Evolutionary conservation across 2,113 vertebrate species (phyloP).

Genomic region (Copsychus sechellarum): DNA sequence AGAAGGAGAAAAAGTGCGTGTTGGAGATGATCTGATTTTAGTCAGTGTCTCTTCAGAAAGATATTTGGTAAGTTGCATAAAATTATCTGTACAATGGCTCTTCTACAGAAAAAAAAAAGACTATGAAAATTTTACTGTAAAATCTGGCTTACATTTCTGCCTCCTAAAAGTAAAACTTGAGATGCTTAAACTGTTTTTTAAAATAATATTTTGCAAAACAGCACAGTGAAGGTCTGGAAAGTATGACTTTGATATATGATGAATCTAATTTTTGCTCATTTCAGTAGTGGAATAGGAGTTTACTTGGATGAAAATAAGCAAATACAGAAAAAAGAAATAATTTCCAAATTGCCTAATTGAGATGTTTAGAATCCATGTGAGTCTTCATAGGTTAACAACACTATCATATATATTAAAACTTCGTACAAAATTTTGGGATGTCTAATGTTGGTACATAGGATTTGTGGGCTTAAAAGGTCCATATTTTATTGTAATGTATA

Average conservation of each 20-base stretch:
- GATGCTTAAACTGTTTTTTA: neutral
- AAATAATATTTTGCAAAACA: neutral
- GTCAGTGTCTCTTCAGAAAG: conserved; percentile 97
- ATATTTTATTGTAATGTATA: neutral
- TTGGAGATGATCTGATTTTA: conserved; percentile 95
- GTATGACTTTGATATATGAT: neutral
- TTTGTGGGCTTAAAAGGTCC: neutral
- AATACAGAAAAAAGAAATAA: neutral
- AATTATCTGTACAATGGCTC: neutral
- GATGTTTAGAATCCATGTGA: neutral
- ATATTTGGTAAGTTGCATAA: conserved; percentile 86
- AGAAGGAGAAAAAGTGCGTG: conserved; percentile 95
- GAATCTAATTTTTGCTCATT: neutral
- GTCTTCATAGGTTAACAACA: neutral
- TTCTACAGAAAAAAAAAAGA: neutral
- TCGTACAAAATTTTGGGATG: neutral
- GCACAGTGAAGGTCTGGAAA: neutral
- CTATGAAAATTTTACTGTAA: neutral
- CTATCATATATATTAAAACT: neutral
- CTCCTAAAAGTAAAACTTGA: neutral
- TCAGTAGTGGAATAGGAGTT: neutral
- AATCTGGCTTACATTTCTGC: neutral
- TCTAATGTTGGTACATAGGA: neutral
- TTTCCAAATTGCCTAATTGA: neutral
- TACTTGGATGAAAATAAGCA: neutral